Evolutionary conservation across 2,797 vertebrate genomes (phyloP).

Genomic region (Pyrocephalus nanus): DNA sequence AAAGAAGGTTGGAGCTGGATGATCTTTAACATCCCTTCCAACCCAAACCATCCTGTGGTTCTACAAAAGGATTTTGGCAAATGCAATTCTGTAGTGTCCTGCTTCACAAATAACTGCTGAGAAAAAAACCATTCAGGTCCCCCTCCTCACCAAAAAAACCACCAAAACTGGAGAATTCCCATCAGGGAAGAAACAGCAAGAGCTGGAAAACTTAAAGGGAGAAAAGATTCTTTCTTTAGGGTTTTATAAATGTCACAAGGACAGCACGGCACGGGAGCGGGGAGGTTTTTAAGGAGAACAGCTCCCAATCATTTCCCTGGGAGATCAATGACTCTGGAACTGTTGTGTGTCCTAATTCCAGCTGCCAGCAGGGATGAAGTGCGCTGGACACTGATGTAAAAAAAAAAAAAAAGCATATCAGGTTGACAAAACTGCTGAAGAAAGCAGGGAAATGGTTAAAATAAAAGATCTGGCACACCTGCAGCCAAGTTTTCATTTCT

Average conservation of each 20-base stretch:
- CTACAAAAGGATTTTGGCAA: too few relatives aligned
- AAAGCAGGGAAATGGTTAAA: neutral
- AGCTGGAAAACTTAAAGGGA: neutral
- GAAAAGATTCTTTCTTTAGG: neutral
- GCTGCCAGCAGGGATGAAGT: neutral
- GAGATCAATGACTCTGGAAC: neutral
- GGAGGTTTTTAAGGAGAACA: slow-evolving; percentile 10
- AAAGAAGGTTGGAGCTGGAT: neutral
- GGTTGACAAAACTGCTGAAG: neutral
- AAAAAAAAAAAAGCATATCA: too few relatives aligned
- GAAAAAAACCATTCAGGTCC: rapidly evolving
- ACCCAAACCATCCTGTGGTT: neutral
- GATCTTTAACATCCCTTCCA: neutral
- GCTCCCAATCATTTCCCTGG: neutral
- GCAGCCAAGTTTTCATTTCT: neutral
- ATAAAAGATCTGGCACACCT: neutral
- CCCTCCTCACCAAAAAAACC: neutral
- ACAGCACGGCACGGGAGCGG: neutral
- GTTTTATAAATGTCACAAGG: neutral
- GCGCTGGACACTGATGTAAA: too few relatives aligned
- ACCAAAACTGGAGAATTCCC: neutral
- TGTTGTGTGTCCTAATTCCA: neutral
- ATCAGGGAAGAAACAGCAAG: neutral
- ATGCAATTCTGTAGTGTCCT: too few relatives aligned
- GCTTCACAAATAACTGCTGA: neutral